Evolutionary conservation across 2,797 vertebrate genomes (phyloP), one percentile per base, ranked within the genome.

Genomic region (Pantherophis vulpinus): DNA sequence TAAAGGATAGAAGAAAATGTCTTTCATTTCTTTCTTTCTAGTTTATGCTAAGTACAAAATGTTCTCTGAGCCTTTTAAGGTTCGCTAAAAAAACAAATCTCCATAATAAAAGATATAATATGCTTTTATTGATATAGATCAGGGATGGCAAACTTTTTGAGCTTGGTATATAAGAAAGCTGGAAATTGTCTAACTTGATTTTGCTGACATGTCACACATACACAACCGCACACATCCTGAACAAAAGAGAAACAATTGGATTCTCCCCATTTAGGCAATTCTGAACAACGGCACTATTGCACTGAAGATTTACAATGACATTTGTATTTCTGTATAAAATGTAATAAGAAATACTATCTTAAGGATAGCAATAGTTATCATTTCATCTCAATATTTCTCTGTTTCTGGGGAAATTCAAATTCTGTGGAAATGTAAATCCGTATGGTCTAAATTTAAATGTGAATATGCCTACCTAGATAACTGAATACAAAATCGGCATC

Each of bases 361-460:
- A 27, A 91, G 42, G 12, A 93, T 10, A 11, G 25, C 2, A 23
- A 5, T 37, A 25, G 86, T 58, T 29, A 54, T 47, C 56, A 51
- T 91, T 93, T 16, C 11, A 61, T 79, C 23, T 55, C 23, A 63
- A 51, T 86, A 87, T 58, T 90, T 37, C 14, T 86, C 20, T 90
- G 66, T 42, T 91, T 63, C 58, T 63, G 47, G n/a, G 23, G 20
- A 63, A n/a, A 89, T 42, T 91, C 56, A 32, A 58, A 16, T 61
- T 61, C 70, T 83, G 32, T n/a, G 47, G 16, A 89, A 42, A 55
- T 37, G 55, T 63, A 16, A 66, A 37, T 20, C 89, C 89, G 94
- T 89, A 70, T 93, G 74, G 94, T 93, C 90, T 94, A 83, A 95
- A 88, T 83, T 93, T 61, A 94, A 90, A 91, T 87, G 70, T 66